These are phyloP conservation scores for Calliscelio sp. DNA, from an alignment of 2,888 invertebrate species.

Conservation along the genomic window DNA sequence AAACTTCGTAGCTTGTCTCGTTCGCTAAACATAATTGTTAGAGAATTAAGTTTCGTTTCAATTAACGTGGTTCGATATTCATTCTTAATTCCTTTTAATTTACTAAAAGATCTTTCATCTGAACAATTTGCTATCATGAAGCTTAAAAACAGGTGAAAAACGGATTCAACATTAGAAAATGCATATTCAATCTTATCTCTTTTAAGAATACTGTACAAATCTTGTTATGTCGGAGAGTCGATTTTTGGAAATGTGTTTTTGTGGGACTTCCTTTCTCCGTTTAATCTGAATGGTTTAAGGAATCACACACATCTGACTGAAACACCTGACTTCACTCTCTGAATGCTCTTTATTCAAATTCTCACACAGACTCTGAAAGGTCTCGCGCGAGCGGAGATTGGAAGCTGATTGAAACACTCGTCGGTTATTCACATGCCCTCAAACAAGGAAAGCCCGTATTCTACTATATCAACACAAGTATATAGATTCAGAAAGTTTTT, in stretches of 20 bases:
- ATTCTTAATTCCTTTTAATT: constrained; percentile 27
- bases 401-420: too few species aligned
- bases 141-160: constrained; percentile 29
- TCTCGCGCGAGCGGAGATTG: too few species aligned
- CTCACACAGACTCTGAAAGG: too few species aligned
- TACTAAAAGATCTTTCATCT: constrained; percentile 38
- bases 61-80: constrained; percentile 13
- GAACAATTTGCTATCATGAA: constrained; percentile 46
- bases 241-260: too few species aligned
- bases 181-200: constrained; percentile 24
- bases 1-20: constrained; percentile 4
- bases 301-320: too few species aligned
- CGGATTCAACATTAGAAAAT: constrained; percentile 33
- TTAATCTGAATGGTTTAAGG: too few species aligned
- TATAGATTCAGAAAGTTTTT: not conserved
- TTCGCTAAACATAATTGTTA: constrained; percentile 25
- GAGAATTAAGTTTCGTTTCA: not conserved
- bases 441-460: too few species aligned
- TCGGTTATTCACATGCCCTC: too few species aligned
- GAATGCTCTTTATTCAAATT: constrained; percentile 16
- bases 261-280: too few species aligned
- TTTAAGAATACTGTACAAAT: constrained; percentile 15
- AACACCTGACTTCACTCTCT: too few species aligned
- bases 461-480: too few species aligned
- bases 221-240: too few species aligned